Conservation (phyloP, 2,113 vertebrate species). For the Notiomystis cincta region DNA sequence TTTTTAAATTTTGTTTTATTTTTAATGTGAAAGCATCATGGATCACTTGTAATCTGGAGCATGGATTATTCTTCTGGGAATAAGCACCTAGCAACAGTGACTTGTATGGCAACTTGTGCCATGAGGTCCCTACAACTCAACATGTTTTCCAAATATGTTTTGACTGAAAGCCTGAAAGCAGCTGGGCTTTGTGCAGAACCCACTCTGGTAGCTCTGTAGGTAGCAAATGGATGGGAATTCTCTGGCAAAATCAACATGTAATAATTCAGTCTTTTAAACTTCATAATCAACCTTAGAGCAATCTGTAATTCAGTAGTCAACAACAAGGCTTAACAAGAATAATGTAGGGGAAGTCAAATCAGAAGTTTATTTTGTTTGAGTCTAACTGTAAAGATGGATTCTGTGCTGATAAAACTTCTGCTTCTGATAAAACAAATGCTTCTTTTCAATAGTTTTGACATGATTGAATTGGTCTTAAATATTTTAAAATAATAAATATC, state of each 20-base stretch:
- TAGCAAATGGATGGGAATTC: neutral
- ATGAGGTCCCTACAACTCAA: neutral
- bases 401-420: neutral
- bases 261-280: neutral
- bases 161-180: neutral
- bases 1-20: too few relatives aligned
- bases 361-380: neutral
- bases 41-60: neutral
- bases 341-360: neutral
- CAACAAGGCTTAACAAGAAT: neutral
- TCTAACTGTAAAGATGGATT: neutral
- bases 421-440: too few relatives aligned
- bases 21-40: neutral
- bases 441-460: neutral
- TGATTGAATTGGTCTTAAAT: neutral
- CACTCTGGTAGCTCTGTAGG: neutral
- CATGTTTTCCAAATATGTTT: neutral
- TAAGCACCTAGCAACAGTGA: neutral
- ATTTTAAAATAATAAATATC: neutral
- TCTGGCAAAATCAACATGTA: neutral
- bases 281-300: neutral
- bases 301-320: neutral
- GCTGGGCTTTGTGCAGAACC: neutral
- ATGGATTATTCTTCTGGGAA: neutral
- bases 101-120: neutral